Conservation (phyloP, 2,113 vertebrate species). For the Microtus ochrogaster region DNA sequence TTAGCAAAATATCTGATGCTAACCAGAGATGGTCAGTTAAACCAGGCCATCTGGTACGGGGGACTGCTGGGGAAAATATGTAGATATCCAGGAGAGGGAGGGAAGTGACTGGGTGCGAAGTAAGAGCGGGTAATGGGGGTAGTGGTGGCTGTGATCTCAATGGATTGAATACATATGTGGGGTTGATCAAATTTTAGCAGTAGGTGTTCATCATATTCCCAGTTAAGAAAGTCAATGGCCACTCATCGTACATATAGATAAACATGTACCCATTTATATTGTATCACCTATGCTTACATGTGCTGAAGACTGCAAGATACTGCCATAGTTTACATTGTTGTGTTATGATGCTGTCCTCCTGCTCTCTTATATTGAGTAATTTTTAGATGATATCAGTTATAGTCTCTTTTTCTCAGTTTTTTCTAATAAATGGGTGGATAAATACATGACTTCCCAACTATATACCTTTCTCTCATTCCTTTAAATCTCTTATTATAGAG, state of each 20-base stretch:
- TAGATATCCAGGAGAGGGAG: neutral
- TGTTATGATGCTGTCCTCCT: neutral
- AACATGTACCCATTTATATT: neutral
- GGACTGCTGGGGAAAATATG: neutral
- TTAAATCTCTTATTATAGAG: constrained; percentile 7
- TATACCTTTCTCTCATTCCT: constrained; percentile 24
- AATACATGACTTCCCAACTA: neutral
- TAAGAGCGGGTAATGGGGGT: no score
- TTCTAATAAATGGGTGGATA: neutral
- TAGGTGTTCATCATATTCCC: neutral
- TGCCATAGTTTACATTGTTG: neutral
- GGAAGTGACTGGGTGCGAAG: neutral
- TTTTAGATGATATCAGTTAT: neutral
- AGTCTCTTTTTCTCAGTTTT: neutral
- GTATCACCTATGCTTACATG: neutral
- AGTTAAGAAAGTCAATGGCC: neutral
- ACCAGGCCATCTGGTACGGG: neutral
- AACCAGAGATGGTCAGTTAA: neutral
- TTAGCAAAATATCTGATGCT: neutral
- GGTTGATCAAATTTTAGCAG: neutral
- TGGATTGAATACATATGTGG: neutral
- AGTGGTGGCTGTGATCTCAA: neutral
- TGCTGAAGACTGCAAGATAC: neutral
- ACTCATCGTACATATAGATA: neutral
- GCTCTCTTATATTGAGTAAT: neutral